Percentiles rank a stretch among this genome's conserved stretches.
Conservation (phyloP, 1,140 invertebrate genomes). For the Phymastichus coffea region DNA sequence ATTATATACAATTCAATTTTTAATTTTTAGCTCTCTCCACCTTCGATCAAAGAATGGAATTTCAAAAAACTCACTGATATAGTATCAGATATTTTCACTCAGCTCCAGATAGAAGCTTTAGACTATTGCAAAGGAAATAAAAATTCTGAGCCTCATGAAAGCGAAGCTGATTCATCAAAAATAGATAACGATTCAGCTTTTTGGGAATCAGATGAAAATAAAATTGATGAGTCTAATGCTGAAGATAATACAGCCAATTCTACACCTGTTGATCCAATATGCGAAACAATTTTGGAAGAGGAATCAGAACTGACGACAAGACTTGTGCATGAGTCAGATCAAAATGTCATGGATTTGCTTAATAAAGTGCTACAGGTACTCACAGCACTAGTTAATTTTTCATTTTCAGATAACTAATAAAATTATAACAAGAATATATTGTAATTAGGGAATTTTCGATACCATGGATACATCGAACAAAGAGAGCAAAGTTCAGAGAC, state of each 20-base stretch:
- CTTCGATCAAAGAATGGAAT: slow-evolving; percentile 7
- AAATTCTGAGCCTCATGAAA: background rate
- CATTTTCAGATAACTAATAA: background rate
- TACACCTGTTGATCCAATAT: background rate
- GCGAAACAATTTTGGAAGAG: background rate
- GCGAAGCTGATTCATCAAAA: background rate
- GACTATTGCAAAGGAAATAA: background rate
- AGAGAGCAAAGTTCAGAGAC: background rate
- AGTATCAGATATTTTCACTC: background rate
- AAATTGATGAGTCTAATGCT: too few species aligned
- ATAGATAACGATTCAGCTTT: background rate
- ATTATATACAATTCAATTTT: too few species aligned
- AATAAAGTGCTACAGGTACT: background rate
- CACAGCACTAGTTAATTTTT: too few species aligned
- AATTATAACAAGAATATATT: background rate
- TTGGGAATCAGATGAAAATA: background rate
- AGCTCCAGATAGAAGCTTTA: background rate
- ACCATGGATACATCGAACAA: background rate
- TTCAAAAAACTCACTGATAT: background rate
- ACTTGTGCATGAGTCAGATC: background rate
- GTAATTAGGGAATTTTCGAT: background rate
- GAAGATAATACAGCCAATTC: background rate
- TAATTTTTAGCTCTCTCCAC: slow-evolving; percentile 2
- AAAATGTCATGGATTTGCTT: background rate
- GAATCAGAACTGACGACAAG: background rate